These are phyloP conservation scores for Eremophila alpestris DNA, from an alignment of 2,797 vertebrate genomes.

Conservation along the genomic window DNA sequence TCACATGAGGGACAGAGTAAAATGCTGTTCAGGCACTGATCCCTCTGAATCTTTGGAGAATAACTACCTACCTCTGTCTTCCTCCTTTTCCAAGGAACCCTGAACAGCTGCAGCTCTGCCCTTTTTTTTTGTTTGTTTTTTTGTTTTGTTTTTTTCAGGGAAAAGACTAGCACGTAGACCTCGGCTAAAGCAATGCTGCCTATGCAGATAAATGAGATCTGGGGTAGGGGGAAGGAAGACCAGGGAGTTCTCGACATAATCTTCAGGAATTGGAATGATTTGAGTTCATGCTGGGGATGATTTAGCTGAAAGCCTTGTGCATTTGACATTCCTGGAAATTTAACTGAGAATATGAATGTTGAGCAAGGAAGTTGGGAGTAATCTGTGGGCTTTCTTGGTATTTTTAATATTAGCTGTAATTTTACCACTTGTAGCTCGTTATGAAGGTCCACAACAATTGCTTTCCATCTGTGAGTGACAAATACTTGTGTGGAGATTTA, in stretches of 20 bases:
- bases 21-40: slow-evolving; percentile 62
- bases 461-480: slow-evolving; percentile 18
- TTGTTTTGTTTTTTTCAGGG: too few species aligned
- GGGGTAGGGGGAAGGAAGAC: not conserved
- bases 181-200: not conserved
- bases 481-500: slow-evolving; percentile 46
- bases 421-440: not conserved
- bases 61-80: slow-evolving; percentile 48
- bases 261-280: not conserved
- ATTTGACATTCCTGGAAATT: not conserved
- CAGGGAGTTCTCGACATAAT: not conserved
- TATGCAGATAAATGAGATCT: not conserved
- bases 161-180: not conserved
- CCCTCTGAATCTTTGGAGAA: slow-evolving; percentile 34
- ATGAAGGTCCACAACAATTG: not conserved
- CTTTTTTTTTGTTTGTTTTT: not conserved
- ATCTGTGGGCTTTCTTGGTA: not conserved
- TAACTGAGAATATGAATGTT: not conserved
- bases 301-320: not conserved
- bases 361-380: not conserved
- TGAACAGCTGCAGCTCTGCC: slow-evolving; percentile 35
- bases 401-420: not conserved
- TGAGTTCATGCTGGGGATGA: not conserved
- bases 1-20: slow-evolving; percentile 75
- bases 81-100: slow-evolving; percentile 6